A percentile compares a stretch with the other conserved stretches of the same genome.
Evolutionary conservation across 2,888 invertebrate genomes (phyloP).

Genomic region (Tetranychus piercei): DNA sequence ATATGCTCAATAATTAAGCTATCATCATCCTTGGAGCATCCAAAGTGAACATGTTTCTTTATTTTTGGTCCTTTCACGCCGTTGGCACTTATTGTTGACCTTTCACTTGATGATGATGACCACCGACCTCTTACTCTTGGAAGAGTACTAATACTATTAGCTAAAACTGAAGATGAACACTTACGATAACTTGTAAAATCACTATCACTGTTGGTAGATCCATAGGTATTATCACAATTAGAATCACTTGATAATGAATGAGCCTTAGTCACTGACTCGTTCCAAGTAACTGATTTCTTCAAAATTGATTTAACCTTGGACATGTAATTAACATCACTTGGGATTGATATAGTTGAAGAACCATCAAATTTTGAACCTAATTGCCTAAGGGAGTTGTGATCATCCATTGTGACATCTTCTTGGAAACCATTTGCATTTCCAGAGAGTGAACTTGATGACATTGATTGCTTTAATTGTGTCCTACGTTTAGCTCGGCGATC

Average conservation of each 20-base stretch:
- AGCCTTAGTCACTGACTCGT: not conserved
- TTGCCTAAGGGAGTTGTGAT: no score
- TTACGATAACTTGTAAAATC: not conserved
- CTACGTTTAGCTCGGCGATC: not conserved
- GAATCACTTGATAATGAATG: not conserved
- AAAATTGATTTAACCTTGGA: constrained; percentile 5
- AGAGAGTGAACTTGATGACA: not conserved
- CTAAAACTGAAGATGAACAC: not conserved
- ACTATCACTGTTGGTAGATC: not conserved
- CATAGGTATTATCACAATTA: not conserved
- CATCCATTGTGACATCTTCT: no score
- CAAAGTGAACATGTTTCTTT: constrained; percentile 17
- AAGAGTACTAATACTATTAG: not conserved
- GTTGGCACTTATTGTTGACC: not conserved
- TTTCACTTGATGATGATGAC: constrained; percentile 3
- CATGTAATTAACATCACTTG: constrained; percentile 5
- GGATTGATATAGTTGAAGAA: not conserved
- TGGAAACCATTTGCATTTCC: not conserved
- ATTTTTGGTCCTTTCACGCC: not conserved
- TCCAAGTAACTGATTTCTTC: constrained; percentile 8
- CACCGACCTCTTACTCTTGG: not conserved
- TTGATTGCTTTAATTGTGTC: not conserved
- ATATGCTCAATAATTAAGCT: constrained; percentile 15
- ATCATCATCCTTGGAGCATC: constrained; percentile 10
- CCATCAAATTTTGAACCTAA: not conserved